Percentiles rank a stretch among this genome's conserved stretches.
Conservation (phyloP, 2,113 vertebrate species). For the Elaphurus davidianus region DNA sequence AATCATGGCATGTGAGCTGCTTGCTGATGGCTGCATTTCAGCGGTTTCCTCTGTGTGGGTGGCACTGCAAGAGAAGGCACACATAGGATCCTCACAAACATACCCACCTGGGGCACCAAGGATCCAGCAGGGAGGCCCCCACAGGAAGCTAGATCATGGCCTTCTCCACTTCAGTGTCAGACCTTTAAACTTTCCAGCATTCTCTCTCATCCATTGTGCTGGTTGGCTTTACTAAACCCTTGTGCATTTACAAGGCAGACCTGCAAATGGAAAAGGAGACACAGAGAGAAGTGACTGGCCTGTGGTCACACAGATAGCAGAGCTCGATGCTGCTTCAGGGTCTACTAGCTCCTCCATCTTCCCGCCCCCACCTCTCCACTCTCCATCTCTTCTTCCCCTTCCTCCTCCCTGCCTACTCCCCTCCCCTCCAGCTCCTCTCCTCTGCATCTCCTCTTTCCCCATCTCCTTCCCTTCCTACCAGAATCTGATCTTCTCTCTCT, state of each 20-base stretch:
- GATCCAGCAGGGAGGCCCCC: neutral
- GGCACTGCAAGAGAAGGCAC: neutral
- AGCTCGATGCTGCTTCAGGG: too few relatives aligned
- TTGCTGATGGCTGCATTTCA: neutral
- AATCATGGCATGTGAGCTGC: neutral
- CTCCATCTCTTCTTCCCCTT: too few relatives aligned
- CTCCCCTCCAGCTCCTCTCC: too few relatives aligned
- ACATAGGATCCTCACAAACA: rapidly evolving
- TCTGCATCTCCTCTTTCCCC: neutral
- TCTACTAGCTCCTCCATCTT: neutral
- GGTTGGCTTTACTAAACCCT: neutral
- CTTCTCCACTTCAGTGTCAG: neutral
- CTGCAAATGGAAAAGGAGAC: neutral
- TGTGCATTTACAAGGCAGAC: neutral
- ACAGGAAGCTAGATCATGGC: neutral
- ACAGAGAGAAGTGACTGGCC: neutral
- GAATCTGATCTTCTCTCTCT: neutral
- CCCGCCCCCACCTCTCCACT: neutral
- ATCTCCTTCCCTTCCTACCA: neutral
- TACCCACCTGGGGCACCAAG: rapidly evolving
- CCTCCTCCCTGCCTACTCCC: too few relatives aligned
- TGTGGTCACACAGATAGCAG: neutral
- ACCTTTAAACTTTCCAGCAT: neutral
- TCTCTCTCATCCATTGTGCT: neutral
- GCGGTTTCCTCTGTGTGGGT: neutral